Percentiles rank a stretch among this genome's conserved stretches.
Conservation (phyloP, 2,888 invertebrate species). For the Drosophila basisetae region DNA sequence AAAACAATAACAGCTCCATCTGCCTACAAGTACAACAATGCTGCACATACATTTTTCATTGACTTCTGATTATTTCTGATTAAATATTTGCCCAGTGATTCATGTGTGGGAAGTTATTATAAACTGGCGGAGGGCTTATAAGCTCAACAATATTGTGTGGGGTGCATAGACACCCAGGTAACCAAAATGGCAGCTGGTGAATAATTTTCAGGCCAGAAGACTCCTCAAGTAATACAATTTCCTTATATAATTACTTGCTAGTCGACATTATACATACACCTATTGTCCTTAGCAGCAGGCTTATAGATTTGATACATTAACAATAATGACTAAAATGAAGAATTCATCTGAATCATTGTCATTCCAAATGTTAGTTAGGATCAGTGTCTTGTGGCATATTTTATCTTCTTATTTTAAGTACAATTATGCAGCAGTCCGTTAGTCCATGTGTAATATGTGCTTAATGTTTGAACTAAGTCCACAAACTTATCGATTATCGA, state of each 20-base stretch:
- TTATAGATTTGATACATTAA: no score
- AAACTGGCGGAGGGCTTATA: background rate
- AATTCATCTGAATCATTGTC: background rate
- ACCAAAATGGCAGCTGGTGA: background rate
- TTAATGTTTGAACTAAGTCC: background rate
- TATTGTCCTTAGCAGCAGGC: no score
- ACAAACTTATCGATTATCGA: background rate
- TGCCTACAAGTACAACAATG: constrained; percentile 7
- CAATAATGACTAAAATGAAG: background rate
- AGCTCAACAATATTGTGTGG: background rate
- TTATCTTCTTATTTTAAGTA: background rate
- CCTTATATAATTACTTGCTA: background rate
- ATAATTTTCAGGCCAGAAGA: background rate
- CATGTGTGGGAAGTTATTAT: constrained; percentile 22
- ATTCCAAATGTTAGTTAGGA: background rate
- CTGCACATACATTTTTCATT: background rate
- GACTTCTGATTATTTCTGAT: background rate
- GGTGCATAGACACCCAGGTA: background rate
- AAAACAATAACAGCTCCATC: constrained; percentile 14
- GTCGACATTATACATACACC: no score
- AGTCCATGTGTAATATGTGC: background rate
- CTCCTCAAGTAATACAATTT: background rate
- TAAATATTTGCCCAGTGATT: background rate
- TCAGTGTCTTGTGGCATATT: background rate
- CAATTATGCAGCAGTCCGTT: background rate